Percentiles rank a stretch among this genome's conserved stretches.
These are phyloP conservation scores for Ifrita kowaldi DNA, from an alignment of 2,113 vertebrate genomes.

Conservation along the genomic window DNA sequence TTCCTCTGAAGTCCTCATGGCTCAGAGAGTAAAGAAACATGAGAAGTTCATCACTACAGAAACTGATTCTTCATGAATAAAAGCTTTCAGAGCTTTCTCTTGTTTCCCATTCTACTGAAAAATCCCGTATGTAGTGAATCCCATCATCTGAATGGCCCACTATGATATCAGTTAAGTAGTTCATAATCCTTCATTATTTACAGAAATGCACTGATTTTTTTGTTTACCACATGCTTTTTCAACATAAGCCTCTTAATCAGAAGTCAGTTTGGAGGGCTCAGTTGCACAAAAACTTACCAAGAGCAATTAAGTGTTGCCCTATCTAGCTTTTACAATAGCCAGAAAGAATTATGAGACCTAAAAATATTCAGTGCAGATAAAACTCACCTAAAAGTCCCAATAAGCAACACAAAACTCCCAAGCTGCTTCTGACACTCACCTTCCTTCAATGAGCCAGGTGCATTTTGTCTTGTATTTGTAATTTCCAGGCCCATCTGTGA, in stretches of 20 bases:
- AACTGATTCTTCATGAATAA: neutral
- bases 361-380: neutral
- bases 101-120: neutral
- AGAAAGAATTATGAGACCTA: neutral
- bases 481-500: conserved; percentile 94
- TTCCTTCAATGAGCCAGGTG: conserved; percentile 96
- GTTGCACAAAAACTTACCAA: neutral
- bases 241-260: neutral
- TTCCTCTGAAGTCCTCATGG: neutral
- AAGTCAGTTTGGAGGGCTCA: neutral
- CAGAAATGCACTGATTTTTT: neutral
- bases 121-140: neutral
- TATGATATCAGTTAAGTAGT: neutral
- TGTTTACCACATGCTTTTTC: neutral
- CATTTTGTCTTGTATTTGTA: conserved; percentile 99
- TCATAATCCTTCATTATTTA: neutral
- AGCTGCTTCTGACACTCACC: conserved; percentile 75
- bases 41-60: neutral
- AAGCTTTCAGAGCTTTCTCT: neutral
- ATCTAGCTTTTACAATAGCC: neutral
- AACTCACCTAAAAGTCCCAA: neutral
- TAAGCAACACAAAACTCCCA: neutral
- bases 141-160: neutral
- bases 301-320: neutral
- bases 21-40: neutral